These are phyloP conservation scores for Chitala chitala DNA, from an alignment of 2,113 vertebrate genomes.

Conservation along the genomic window DNA sequence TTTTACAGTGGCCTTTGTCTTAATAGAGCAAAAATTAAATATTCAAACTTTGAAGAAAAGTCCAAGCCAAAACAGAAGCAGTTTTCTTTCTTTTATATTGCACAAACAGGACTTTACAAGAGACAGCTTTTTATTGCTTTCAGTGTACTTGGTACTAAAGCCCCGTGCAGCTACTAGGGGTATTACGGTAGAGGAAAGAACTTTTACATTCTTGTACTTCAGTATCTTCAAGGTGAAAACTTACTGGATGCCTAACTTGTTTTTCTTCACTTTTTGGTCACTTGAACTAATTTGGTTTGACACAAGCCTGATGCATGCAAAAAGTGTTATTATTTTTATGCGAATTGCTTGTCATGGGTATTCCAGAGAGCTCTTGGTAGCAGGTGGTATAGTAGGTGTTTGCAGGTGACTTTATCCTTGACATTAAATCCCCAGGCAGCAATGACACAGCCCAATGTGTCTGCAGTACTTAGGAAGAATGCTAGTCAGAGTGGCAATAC, in stretches of 20 bases:
- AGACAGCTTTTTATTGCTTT: no score
- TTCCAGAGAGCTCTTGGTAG: conserved; percentile 2
- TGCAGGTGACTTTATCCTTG: not conserved
- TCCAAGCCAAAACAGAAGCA: no score
- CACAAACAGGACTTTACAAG: no score
- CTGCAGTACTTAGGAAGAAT: not conserved
- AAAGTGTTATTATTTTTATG: not conserved
- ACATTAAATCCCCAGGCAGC: conserved; percentile 1
- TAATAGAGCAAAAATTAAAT: no score
- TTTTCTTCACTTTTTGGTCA: not conserved
- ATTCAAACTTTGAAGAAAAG: no score
- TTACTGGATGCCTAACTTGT: not conserved
- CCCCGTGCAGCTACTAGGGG: not conserved
- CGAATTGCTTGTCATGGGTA: not conserved
- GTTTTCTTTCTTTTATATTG: no score
- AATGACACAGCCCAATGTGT: not conserved
- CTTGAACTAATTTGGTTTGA: conserved; percentile 12
- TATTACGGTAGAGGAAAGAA: not conserved
- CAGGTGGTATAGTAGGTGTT: not conserved
- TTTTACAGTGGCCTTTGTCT: no score
- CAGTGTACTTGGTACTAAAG: not conserved
- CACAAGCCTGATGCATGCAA: conserved; percentile 13
- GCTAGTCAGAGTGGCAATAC: not conserved
- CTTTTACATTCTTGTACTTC: not conserved
- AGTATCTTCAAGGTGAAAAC: conserved; percentile 3